Conservation (phyloP, 2,888 invertebrate genomes). For the Apantesis nais region DNA sequence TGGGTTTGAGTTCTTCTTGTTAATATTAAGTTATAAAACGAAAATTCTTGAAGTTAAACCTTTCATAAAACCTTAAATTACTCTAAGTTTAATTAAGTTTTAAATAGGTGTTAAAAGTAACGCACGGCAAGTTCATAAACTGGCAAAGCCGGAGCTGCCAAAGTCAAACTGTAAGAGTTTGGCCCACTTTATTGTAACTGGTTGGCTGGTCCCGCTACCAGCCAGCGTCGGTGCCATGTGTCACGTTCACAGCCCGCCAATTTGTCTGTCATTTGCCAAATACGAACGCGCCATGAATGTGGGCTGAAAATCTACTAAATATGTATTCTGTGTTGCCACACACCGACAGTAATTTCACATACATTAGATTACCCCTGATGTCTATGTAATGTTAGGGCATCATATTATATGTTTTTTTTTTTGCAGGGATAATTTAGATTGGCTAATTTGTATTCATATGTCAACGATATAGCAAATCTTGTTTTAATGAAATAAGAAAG, state of each 20-base stretch:
- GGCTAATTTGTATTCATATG: slow-evolving; percentile 48
- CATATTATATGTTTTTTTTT: slow-evolving; percentile 26
- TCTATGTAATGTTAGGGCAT: slow-evolving; percentile 37
- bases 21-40: slow-evolving; percentile 12
- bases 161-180: slow-evolving; percentile 49
- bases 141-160: slow-evolving; percentile 38
- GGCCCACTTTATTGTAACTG: slow-evolving; percentile 45
- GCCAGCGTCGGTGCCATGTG: slow-evolving; percentile 62
- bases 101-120: slow-evolving; percentile 30
- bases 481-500: slow-evolving; percentile 45
- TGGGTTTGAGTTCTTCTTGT: slow-evolving; percentile 14
- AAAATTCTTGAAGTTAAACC: slow-evolving; percentile 19
- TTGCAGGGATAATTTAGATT: slow-evolving; percentile 35
- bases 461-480: slow-evolving; percentile 38
- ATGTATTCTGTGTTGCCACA: slow-evolving; percentile 48
- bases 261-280: slow-evolving; percentile 78
- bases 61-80: slow-evolving; percentile 18
- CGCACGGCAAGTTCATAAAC: slow-evolving; percentile 32
- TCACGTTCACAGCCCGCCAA: slow-evolving; percentile 72
- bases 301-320: slow-evolving; percentile 52
- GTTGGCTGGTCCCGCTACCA: slow-evolving; percentile 51
- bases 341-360: slow-evolving; percentile 48
- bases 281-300: slow-evolving; percentile 68
- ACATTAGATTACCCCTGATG: slow-evolving; percentile 42
- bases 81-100: slow-evolving; percentile 32